Conservation (phyloP, 2,888 invertebrate species). For the Netelia fuscicornis region DNA sequence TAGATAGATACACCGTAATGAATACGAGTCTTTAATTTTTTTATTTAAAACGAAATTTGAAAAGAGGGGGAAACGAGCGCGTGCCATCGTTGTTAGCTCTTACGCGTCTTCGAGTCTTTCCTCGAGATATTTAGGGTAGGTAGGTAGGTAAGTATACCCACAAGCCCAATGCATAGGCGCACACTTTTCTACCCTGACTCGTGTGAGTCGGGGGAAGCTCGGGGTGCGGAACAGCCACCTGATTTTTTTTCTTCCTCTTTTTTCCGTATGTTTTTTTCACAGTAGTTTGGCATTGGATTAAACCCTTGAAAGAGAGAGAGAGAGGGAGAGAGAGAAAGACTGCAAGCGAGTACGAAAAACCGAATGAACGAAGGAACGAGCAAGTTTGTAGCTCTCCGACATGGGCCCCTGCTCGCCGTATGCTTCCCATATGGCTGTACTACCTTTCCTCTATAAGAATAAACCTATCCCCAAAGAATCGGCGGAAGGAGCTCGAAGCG, state of each 20-base stretch:
- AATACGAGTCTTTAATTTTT: not conserved
- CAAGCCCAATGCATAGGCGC: slow-evolving; percentile 4
- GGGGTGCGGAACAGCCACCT: slow-evolving; percentile 61
- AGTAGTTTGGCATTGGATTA: slow-evolving; percentile 84
- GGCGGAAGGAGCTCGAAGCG: slow-evolving; percentile 54
- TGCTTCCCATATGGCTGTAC: slow-evolving; percentile 83
- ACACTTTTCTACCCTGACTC: slow-evolving; percentile 10
- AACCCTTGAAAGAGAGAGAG: slow-evolving; percentile 78
- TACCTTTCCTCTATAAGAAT: slow-evolving; percentile 73
- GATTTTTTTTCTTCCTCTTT: slow-evolving; percentile 51
- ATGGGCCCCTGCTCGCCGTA: slow-evolving; percentile 83
- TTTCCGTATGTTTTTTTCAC: slow-evolving; percentile 75
- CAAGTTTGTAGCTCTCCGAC: slow-evolving; percentile 57
- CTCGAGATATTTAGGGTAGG: not conserved
- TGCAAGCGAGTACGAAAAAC: slow-evolving; percentile 28
- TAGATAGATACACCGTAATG: not conserved
- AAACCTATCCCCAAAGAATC: slow-evolving; percentile 63
- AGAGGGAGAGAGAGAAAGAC: slow-evolving; percentile 15
- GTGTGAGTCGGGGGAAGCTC: slow-evolving; percentile 38
- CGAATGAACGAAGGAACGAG: slow-evolving; percentile 56
- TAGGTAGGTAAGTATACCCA: not conserved
- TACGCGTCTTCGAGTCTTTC: slow-evolving; percentile 10
- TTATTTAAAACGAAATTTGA: not conserved
- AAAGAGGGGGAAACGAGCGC: slow-evolving; percentile 44
- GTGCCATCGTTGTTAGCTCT: slow-evolving; percentile 52